phyloP scores from a whole-genome alignment of 1,140 invertebrate species.

The Formica exsecta region DNA sequence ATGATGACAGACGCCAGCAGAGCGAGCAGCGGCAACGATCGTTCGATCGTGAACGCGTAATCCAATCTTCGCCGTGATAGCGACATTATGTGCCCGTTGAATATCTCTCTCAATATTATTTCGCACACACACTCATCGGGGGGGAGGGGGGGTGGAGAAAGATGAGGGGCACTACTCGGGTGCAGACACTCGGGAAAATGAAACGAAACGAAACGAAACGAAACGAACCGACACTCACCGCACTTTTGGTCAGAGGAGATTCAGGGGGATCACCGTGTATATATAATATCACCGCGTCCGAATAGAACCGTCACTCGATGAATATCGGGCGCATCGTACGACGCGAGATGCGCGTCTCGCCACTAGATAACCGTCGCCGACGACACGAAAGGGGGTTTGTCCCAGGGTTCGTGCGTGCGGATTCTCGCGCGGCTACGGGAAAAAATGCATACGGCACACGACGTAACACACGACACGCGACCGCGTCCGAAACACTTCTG shows the following conservation, averaged over 20 bases:
- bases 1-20: constrained; percentile 58
- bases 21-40: constrained; percentile 68
- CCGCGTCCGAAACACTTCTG: constrained; percentile 86
- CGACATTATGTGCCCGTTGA: constrained; percentile 78
- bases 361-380: constrained; percentile 61
- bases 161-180: constrained; percentile 45
- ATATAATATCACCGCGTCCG: constrained; percentile 32
- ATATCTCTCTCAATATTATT: constrained; percentile 55
- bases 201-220: constrained; percentile 10
- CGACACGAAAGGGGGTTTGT: neutral
- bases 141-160: neutral
- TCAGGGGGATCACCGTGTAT: constrained; percentile 10
- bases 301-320: constrained; percentile 79
- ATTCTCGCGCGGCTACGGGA: constrained; percentile 55
- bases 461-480: constrained; percentile 80
- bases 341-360: constrained; percentile 35
- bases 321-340: constrained; percentile 71
- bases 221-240: constrained; percentile 63
- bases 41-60: constrained; percentile 77
- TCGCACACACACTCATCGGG: constrained; percentile 83
- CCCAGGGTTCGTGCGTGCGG: constrained; percentile 74
- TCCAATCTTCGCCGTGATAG: constrained; percentile 83
- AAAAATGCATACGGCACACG: constrained; percentile 76
- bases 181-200: constrained; percentile 77
- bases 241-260: constrained; percentile 45